These are phyloP conservation scores for Melanogrammus aeglefinus DNA, from an alignment of 2,797 vertebrate species.

Conservation along the genomic window DNA sequence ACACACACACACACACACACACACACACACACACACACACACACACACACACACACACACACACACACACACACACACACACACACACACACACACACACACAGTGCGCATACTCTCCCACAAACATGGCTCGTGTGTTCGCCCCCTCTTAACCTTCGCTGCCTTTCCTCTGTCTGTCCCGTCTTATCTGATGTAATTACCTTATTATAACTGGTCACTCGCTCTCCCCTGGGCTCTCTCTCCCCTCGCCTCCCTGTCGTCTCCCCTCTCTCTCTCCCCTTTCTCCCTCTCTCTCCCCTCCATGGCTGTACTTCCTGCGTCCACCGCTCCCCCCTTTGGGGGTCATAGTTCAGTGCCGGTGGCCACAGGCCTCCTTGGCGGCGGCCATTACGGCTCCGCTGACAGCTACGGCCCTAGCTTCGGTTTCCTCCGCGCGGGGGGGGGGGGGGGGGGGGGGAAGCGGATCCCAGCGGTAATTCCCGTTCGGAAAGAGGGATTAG, in stretches of 20 bases:
- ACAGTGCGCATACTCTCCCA: background rate
- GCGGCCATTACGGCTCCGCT: constrained; percentile 78
- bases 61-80: constrained; percentile 5
- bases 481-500: constrained; percentile 75
- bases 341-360: constrained; percentile 76
- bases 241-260: background rate
- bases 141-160: constrained; percentile 23
- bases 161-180: constrained; percentile 53
- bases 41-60: background rate
- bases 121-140: constrained; percentile 31
- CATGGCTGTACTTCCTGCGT: background rate
- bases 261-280: background rate
- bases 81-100: constrained; percentile 2
- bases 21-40: background rate
- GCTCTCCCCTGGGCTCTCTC: constrained; percentile 47
- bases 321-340: constrained; percentile 73
- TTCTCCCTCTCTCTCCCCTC: constrained; percentile 29
- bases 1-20: background rate
- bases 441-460: constrained; percentile 74
- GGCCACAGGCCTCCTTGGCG: constrained; percentile 72
- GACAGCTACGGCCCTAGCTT: constrained; percentile 79
- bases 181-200: constrained; percentile 45
- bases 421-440: constrained; percentile 78
- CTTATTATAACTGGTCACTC: constrained; percentile 52
- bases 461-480: constrained; percentile 77